Base-by-base conservation (phyloP, 2,888 invertebrate genomes). In the Cephus runcator region DNA sequence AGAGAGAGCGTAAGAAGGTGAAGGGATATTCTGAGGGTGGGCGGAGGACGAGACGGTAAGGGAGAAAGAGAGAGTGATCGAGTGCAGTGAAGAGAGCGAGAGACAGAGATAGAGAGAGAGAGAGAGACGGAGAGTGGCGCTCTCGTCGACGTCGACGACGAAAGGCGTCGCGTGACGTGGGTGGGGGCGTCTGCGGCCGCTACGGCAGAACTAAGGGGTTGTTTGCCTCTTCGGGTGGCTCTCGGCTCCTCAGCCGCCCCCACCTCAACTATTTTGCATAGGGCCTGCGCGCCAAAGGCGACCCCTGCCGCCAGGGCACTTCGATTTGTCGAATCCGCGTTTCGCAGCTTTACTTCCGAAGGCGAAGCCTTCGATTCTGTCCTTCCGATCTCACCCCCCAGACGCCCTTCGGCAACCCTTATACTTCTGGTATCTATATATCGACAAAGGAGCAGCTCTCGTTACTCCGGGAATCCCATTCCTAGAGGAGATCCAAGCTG, bases 121-220 rank as follows among this genome's bases (percentile, higher is more conserved):
- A 75, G 78, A 69, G 73, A 73, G 78, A 79, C 78, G 77, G 30
- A 34, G 73, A 75, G 68, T 81, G 86, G 86, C 85, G 85, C 85
- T 87, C 83, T 81, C 86, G 84, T 86, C 87, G 86, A 76, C 84
- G 87, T 81, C 83, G 83, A 83, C 84, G 87, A 85, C 85, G 86
- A 85, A 84, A 85, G 83, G 85, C 85, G 86, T 86, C 88, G 87
- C 86, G 87, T 83, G 81, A 87, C 87, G 88, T 89, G 89, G 89
- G 90, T 90, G 90, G 90, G 90, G 90, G 90, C 90, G 90, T 90
- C 90, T 89, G 89, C 88, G 90, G 85, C 88, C 88, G 90, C 89
- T 90, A 90, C 90, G 87, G 86, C 89, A 90, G 88, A 89, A 90
- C 90, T 90, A 90, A 90, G 89, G 90, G 90, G 90, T 90, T 90